Base-by-base conservation (phyloP, 2,113 vertebrate species). In the Nyctereutes procyonoides region DNA sequence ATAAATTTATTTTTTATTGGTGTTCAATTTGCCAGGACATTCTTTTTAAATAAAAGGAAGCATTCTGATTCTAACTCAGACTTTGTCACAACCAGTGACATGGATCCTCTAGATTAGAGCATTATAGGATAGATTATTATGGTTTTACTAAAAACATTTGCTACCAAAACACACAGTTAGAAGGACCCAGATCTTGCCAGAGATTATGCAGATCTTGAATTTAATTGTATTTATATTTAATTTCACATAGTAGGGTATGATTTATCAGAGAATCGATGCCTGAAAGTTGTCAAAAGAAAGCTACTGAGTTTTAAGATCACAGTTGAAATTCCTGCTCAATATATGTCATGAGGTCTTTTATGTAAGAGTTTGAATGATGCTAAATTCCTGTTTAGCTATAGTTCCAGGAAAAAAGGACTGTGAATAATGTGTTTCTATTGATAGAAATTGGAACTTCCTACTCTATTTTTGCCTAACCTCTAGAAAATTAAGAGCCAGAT, bases 181-280 rank as follows among this genome's bases (percentile, higher is more conserved):
- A 58, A 63, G 55, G 30, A 77, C n/a, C 28, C n/a, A 62, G 53
- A 28, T 83, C 3, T 88, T 88, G 60, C 13, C 14, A 20, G 74
- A 88, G 58, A 69, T 85, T 38, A n/a, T 6, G 73, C n/a, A 74
- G 20, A 73, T n/a, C 79, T 90, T 56, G 38, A 30, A 80, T 8
- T 56, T 38, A 69, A 84, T 65, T 63, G 55, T 65, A 80, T 90
- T 86, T 85, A n/a, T 81, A 65, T 80, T 86, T 65, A 93, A 81
- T 65, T 88, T 81, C 7, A 53, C 22, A 2, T 32, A 73, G 48
- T 80, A 2, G 30, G 73, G 58, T n/a, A 48, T 88, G 43, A 56
- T 71, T 92, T 35, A 86, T 97, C 74, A 74, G 6, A 80, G 19
- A 12, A 13, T 86, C 2, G 14, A 4, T 73, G 62, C n/a, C 79